Evolutionary conservation across 2,797 vertebrate genomes (phyloP), one percentile per base, ranked within the genome.

Genomic region (Chaunax sp.): DNA sequence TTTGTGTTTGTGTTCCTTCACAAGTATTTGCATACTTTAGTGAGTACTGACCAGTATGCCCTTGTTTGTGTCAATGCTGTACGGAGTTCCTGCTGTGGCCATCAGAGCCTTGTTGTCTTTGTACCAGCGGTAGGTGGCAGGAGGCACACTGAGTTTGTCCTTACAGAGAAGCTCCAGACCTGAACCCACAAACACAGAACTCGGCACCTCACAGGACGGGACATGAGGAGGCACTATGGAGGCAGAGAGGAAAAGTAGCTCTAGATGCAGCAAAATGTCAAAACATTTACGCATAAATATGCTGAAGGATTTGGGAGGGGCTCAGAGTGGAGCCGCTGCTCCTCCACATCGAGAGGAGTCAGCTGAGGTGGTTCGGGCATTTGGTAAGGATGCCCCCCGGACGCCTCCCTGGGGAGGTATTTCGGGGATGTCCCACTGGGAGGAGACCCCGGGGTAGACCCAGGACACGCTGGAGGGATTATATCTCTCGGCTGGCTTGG

Each of bases 111-210:
- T 74, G 68, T 95, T 96, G 38, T 98, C 94, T 89, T 96, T 98
- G 92, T 95, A 98, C 97, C 98, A 98, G 35, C 82, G 93, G 88
- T 98, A 99, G 23, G 93, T 93, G 14, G 97, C 95, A 0, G 96
- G 93, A 20, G 97, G 97, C 1, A 94, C 91, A 0, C 96, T 98
- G 74, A 96, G 93, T 18, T 90, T 93, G 75, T 99, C 97, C 78
- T 93, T 95, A 83, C 98, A 99, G 64, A 84, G 92, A 15, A 99
- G 92, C 83, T 97, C 95, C 33, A 97, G 95, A 3, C 86, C 93
- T 0, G 92, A 93, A 54, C 96, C 96, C 0, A 94, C 94, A 78
- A 96, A 88, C 12, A 95, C 96, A 0, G 94, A 95, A 85, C 82
- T 93, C 2, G 98, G 98, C 2, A 99, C 94, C 28, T 96, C 94